Evolutionary conservation across 2,797 vertebrate genomes (phyloP).

Genomic region (Hirundo rustica): DNA sequence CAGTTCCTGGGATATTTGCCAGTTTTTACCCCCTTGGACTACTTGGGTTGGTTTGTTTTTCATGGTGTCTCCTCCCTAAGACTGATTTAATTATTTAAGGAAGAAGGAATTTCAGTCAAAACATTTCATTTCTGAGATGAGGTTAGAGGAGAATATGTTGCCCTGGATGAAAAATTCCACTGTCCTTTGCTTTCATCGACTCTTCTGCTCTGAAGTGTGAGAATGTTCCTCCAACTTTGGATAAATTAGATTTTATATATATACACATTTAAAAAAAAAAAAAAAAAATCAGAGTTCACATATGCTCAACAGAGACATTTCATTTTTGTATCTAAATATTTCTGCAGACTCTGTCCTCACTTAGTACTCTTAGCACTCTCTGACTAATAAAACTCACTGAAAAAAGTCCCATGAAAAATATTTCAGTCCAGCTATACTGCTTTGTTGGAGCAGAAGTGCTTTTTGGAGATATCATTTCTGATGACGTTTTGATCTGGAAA

Average conservation of each 20-base stretch:
- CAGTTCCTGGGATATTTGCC: background rate
- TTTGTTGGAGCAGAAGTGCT: background rate
- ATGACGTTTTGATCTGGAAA: background rate
- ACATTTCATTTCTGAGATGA: background rate
- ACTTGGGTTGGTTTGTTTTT: background rate
- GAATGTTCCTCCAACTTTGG: background rate
- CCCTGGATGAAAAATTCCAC: background rate
- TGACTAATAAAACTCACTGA: background rate
- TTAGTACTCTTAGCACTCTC: background rate
- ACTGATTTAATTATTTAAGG: background rate
- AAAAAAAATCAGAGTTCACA: background rate
- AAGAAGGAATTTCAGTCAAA: constrained; percentile 28
- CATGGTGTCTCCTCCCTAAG: background rate
- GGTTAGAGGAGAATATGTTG: background rate
- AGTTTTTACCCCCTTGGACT: background rate
- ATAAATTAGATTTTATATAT: background rate
- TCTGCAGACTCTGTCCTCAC: constrained; percentile 18
- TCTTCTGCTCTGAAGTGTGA: background rate
- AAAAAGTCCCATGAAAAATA: background rate
- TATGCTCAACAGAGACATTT: background rate
- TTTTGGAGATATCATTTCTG: background rate
- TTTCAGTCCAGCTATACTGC: background rate
- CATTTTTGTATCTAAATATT: constrained; percentile 22
- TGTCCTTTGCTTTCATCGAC: background rate
- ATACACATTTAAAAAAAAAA: background rate